Base-by-base conservation (phyloP, 2,888 invertebrate genomes). In the Agrochola lychnidis region DNA sequence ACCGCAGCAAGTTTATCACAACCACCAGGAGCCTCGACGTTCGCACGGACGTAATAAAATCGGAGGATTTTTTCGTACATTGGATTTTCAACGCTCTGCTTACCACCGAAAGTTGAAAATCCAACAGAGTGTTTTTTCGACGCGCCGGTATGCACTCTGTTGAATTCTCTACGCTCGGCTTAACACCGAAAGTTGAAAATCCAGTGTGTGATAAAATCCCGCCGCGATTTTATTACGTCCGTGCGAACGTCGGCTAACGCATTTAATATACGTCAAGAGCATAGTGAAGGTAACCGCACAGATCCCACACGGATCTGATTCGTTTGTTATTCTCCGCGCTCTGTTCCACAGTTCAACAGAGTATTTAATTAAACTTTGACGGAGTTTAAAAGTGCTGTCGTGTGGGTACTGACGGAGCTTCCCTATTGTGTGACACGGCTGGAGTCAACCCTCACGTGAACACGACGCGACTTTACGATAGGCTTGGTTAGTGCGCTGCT, bases 361-460 rank as follows among this genome's bases (percentile, higher is more conserved):
- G 78, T 82, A 78, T 86, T 83, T 86, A 86, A 86, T 83, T 83
- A 86, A 83, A 83, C 87, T 83, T 73, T 63, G 51, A 64, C 63
- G 67, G 68, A 83, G 87, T 83, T 86, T 79, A 61, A 86, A 70
- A 86, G 79, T 70, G 51, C 22, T 25, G 22, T n/a, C 68, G 79
- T 61, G 63, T 73, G 59, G 72, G 72, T 42, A 59, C 56, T n/a
- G 67, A 69, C 25, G n/a, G 48, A 56, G 82, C 68, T 75, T 75
- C 53, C 48, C 70, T 59, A 83, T 83, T 86, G 73, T 83, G 78
- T 48, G 66, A 53, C 76, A 22, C 14, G 14, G 48, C 36, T 40
- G 66, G 66, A 72, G 72, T n/a, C 61, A 36, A 42, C 76, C 76
- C 62, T 64, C 48, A 45, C 82, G 56, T 30, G 48, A 48, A 57